These are phyloP conservation scores for Chymomyza amoena DNA, from an alignment of 2,888 invertebrate species.

Conservation along the genomic window DNA sequence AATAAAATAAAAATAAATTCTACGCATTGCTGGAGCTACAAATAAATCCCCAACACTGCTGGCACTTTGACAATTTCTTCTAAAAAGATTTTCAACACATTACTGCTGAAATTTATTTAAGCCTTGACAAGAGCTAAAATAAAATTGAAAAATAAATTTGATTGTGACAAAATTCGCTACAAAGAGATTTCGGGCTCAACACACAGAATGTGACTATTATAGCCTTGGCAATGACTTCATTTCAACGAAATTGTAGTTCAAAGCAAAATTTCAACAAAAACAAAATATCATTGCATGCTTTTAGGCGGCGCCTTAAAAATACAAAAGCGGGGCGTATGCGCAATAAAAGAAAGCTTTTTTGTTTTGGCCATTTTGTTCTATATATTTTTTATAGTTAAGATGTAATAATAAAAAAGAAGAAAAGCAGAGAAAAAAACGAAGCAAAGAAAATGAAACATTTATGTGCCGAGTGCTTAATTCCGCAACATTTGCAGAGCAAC, in stretches of 20 bases:
- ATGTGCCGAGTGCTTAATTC: slow-evolving; percentile 17
- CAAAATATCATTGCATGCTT: neutral
- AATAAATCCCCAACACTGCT: too few species aligned
- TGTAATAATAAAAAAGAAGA: neutral
- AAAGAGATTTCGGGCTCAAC: too few species aligned
- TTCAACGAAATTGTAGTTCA: neutral
- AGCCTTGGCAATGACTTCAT: neutral
- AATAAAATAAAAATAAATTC: too few species aligned
- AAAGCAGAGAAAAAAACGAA: neutral
- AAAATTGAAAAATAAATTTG: too few species aligned
- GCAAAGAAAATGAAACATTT: slow-evolving; percentile 16
- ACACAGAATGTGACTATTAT: neutral
- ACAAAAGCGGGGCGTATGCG: slow-evolving; percentile 18
- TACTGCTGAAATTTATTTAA: too few species aligned
- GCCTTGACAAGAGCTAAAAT: too few species aligned
- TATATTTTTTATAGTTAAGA: slow-evolving; percentile 1
- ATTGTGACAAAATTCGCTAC: too few species aligned
- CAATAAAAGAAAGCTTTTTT: slow-evolving; percentile 21
- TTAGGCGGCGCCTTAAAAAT: neutral
- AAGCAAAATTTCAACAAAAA: neutral
- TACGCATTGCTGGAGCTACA: too few species aligned
- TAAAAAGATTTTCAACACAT: too few species aligned
- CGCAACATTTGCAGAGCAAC: slow-evolving; percentile 28
- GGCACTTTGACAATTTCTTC: too few species aligned
- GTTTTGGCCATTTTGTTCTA: neutral